Conservation (phyloP, 2,113 vertebrate genomes). For the Austrofundulus limnaeus region DNA sequence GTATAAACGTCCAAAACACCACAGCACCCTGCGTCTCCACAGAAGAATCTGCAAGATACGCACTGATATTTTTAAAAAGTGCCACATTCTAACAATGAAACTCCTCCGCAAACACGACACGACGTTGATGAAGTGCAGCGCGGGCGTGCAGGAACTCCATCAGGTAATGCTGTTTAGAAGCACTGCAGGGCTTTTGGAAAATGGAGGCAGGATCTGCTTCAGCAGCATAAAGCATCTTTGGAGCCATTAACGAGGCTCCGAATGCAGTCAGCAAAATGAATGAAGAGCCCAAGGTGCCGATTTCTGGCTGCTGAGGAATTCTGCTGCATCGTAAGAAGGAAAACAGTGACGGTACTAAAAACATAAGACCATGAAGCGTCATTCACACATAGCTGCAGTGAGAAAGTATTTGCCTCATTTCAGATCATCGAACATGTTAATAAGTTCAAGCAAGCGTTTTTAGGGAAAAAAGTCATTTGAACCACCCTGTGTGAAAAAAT, state of each 20-base stretch:
- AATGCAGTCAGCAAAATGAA: constrained; percentile 31
- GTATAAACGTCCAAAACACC: constrained; percentile 29
- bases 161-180: constrained; percentile 13
- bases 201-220: constrained; percentile 2
- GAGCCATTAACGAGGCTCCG: constrained; percentile 26
- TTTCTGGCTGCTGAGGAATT: constrained; percentile 21
- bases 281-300: constrained; percentile 21
- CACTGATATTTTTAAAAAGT: not conserved
- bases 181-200: constrained; percentile 28
- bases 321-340: constrained; percentile 3
- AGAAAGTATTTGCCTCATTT: too few species aligned
- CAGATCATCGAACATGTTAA: too few species aligned
- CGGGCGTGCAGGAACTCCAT: constrained; percentile 6
- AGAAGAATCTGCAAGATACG: not conserved
- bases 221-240: constrained; percentile 15
- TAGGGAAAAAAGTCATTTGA: too few species aligned
- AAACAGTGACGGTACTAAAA: constrained; percentile 13
- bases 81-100: not conserved
- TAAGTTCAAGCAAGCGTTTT: too few species aligned
- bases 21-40: not conserved
- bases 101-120: not conserved
- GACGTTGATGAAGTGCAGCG: constrained; percentile 1
- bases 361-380: constrained; percentile 3
- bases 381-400: not conserved
- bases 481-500: too few species aligned